Conservation (phyloP, 2,113 vertebrate genomes). For the Tiliqua scincoides region DNA sequence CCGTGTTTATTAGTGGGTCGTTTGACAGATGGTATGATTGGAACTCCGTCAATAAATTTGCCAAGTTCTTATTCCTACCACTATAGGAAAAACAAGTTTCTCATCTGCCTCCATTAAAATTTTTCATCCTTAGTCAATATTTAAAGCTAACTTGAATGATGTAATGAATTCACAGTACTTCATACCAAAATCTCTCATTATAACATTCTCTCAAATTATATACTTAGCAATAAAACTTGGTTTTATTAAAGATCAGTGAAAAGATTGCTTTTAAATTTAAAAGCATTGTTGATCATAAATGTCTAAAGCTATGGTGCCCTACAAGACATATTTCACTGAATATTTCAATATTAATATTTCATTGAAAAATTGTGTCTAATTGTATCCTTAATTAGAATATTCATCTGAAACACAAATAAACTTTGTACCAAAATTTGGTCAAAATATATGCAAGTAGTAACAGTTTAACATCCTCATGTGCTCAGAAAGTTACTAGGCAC, state of each 20-base stretch:
- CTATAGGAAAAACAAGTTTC: not conserved
- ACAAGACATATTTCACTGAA: no score
- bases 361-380: not conserved
- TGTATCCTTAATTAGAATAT: not conserved
- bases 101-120: not conserved
- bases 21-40: no score
- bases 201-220: not conserved
- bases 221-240: not conserved
- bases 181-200: constrained; percentile 14
- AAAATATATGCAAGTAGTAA: not conserved
- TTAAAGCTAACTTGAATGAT: not conserved
- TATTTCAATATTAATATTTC: no score
- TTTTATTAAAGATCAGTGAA: not conserved
- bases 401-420: not conserved
- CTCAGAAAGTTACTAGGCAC: not conserved
- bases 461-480: not conserved
- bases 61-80: not conserved
- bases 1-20: no score
- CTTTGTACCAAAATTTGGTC: not conserved
- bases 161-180: not conserved
- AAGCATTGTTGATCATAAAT: no score
- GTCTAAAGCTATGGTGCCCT: not conserved
- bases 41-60: no score
- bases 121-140: not conserved
- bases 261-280: not conserved